Percentiles rank a stretch among this genome's conserved stretches.
phyloP scores from a whole-genome alignment of 2,113 vertebrate genomes.

The Stegastes partitus region DNA sequence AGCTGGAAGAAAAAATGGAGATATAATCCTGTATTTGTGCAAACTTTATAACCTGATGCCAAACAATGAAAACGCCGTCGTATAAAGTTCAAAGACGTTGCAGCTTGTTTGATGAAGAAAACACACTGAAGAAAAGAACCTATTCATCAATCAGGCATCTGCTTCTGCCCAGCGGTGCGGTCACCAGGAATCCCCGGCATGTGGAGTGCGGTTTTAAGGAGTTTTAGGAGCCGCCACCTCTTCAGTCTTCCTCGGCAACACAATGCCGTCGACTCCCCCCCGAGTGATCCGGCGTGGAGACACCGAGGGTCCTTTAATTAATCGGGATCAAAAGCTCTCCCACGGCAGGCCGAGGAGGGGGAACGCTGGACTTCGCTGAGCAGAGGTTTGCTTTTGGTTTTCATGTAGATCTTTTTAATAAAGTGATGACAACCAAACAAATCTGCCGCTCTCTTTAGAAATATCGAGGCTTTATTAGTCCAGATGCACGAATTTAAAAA shows the following conservation, averaged over 20 bases:
- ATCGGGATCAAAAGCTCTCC: slow-evolving; percentile 74
- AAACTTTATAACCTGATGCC: slow-evolving; percentile 4
- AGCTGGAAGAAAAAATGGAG: not conserved
- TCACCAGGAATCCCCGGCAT: slow-evolving; percentile 79
- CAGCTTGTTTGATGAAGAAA: slow-evolving; percentile 63
- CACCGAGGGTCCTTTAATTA: slow-evolving; percentile 74
- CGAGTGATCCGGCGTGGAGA: slow-evolving; percentile 62
- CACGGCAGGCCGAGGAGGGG: slow-evolving; percentile 26
- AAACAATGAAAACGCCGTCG: slow-evolving; percentile 34
- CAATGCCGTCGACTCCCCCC: slow-evolving; percentile 52
- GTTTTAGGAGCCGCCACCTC: slow-evolving; percentile 69
- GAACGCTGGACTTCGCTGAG: not conserved
- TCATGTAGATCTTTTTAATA: slow-evolving; percentile 29
- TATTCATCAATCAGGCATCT: slow-evolving; percentile 68
- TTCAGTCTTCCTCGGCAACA: slow-evolving; percentile 56
- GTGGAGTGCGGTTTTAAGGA: slow-evolving; percentile 68
- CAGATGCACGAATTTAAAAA: slow-evolving; percentile 77
- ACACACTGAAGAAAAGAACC: slow-evolving; percentile 45
- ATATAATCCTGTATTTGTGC: not conserved
- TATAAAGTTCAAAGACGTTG: slow-evolving; percentile 55
- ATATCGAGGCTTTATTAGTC: slow-evolving; percentile 72
- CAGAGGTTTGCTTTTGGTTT: too few species aligned
- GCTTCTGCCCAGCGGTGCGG: slow-evolving; percentile 71
- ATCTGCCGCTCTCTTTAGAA: slow-evolving; percentile 47
- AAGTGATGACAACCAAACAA: slow-evolving; percentile 57